Evolutionary conservation across 1,140 invertebrate genomes (phyloP).

Genomic region (Habropoda laboriosa): DNA sequence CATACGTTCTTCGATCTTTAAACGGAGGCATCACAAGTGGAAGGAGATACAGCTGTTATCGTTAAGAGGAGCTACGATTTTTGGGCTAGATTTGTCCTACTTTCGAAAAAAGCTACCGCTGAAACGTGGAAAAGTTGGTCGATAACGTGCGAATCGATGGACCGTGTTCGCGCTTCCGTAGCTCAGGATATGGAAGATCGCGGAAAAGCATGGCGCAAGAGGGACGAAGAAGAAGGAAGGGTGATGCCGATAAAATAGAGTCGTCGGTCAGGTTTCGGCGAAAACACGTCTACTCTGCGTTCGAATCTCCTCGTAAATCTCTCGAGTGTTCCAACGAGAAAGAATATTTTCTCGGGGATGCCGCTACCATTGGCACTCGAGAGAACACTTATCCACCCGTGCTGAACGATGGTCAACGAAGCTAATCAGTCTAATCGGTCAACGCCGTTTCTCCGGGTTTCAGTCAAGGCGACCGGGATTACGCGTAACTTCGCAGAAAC

Average conservation of each 20-base stretch:
- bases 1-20: no score
- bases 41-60: no score
- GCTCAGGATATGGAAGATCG: conserved; percentile 5
- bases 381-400: conserved; percentile 21
- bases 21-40: no score
- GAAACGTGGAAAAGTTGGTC: no score
- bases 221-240: conserved; percentile 9
- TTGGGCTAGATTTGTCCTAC: no score
- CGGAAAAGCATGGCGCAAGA: conserved; percentile 8
- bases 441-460: conserved; percentile 24
- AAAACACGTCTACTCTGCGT: conserved; percentile 53
- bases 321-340: conserved; percentile 54
- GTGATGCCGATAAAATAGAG: conserved; percentile 66
- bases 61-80: no score
- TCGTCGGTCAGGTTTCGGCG: conserved; percentile 59
- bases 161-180: no score
- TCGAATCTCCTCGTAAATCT: conserved; percentile 71
- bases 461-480: background rate
- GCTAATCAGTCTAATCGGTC: no score
- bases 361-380: conserved; percentile 14
- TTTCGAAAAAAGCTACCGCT: no score
- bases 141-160: no score
- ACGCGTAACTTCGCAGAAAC: background rate
- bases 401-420: no score
- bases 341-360: conserved; percentile 52